Base-by-base conservation (phyloP, 2,113 vertebrate genomes). In the Vimba vimba region DNA sequence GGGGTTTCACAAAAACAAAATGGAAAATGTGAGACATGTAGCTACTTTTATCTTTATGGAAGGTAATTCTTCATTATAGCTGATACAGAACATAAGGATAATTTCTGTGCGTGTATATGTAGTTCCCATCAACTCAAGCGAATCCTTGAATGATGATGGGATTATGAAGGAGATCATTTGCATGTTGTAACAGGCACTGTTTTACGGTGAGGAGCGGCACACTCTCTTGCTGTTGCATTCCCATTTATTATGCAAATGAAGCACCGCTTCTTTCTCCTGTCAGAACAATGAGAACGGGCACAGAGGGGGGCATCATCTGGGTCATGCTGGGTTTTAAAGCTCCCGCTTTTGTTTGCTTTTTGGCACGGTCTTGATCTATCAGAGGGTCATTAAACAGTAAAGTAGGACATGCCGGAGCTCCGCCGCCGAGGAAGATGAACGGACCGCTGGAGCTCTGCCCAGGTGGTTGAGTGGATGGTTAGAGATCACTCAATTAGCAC, bases 371-470 rank as follows among this genome's bases (percentile, higher is more conserved):
- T 80, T 84, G 64, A 47, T 86, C 74, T 66, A 69, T 39, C 84
- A 74, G 57, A 86, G 66, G 30, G 66, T 76, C 57, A 86, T 84
- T 79, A 79, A 74, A 86, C 47, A 75, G 43, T 45, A 86, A 88
- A 86, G 85, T 88, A 88, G 83, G 79, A 55, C 87, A 88, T 77
- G 36, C 57, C 5, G 57, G 55, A 19, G 83, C 69, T 82, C 43
- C 71, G 13, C 64, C 25, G 80, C 55, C 8, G 68, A 39, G 11
- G 47, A 82, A 50, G 80, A 82, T 55, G 80, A 69, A 33, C 80
- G 6, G 80, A 69, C 27, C 27, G 15, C 75, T 73, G 76, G 75
- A 84, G 68, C 64, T 55, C 33, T 36, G 85, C 79, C 79, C 79
- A 66, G 55, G 85, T 82, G 79, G 57, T 25, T 86, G 57, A 57